These are phyloP conservation scores for Caenorhabditis virilis DNA, from an alignment of 2,888 invertebrate genomes.

Conservation along the genomic window DNA sequence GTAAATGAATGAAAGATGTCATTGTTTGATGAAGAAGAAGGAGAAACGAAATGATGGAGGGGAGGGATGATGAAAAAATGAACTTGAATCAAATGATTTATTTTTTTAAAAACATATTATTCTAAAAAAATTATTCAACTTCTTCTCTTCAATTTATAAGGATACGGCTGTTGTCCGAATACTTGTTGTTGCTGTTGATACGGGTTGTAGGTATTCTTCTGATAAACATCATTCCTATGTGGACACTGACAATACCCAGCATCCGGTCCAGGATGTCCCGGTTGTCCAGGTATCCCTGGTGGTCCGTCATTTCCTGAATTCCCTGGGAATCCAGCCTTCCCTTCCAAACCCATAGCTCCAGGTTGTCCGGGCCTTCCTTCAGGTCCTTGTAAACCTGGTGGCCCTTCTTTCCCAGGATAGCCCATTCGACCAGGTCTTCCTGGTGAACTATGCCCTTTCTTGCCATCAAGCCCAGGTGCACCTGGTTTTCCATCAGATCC, in stretches of 20 bases:
- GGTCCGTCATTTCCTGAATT: conserved; percentile 18
- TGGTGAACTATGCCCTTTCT: conserved; percentile 17
- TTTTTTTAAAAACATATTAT: conserved; percentile 15
- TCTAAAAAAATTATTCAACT: not conserved
- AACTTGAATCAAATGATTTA: conserved; percentile 4
- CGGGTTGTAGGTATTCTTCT: not conserved
- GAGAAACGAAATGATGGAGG: not conserved
- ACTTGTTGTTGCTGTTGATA: too few species aligned
- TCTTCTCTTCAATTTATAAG: conserved; percentile 10
- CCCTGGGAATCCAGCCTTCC: conserved; percentile 31
- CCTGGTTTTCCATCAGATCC: conserved; percentile 38
- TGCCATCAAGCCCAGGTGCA: conserved; percentile 35
- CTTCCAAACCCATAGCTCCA: conserved; percentile 28
- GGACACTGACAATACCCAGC: conserved; percentile 46
- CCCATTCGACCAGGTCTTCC: conserved; percentile 37
- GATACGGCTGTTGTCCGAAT: conserved; percentile 30
- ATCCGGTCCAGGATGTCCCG: conserved; percentile 38
- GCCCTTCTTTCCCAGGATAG: conserved; percentile 33
- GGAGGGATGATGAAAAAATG: not conserved
- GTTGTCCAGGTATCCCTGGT: conserved; percentile 24
- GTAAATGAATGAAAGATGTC: too few species aligned
- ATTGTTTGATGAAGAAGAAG: conserved; percentile 1
- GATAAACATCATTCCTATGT: conserved; percentile 4
- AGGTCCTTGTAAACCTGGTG: conserved; percentile 26
- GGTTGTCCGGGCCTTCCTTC: conserved; percentile 27